These are phyloP conservation scores for Caenorhabditis inopinata DNA, from an alignment of 1,140 invertebrate genomes.

Conservation along the genomic window DNA sequence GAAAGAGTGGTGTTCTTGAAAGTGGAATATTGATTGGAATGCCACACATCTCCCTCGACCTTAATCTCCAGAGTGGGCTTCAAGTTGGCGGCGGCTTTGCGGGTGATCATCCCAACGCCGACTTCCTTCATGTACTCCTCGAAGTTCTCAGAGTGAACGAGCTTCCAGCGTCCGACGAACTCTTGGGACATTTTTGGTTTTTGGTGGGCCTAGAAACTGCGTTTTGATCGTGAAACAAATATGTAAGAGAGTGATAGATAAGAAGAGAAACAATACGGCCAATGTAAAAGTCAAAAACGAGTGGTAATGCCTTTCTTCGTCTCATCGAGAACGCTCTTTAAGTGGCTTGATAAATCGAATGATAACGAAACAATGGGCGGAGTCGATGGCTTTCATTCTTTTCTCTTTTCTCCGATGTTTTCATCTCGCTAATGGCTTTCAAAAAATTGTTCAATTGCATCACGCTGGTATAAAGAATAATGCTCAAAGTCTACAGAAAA, in stretches of 20 bases:
- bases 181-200: background rate
- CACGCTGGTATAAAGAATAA: too few species aligned
- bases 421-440: background rate
- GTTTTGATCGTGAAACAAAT: background rate
- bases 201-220: background rate
- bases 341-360: background rate
- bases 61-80: constrained; percentile 42
- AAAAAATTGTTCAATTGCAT: too few species aligned
- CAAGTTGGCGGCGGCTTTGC: constrained; percentile 45
- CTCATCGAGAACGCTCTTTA: background rate
- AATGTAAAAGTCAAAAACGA: background rate
- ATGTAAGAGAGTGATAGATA: background rate
- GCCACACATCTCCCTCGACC: constrained; percentile 33
- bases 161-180: constrained; percentile 35
- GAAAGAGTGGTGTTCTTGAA: constrained; percentile 44
- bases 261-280: background rate
- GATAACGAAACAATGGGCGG: background rate
- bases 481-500: too few species aligned
- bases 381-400: background rate
- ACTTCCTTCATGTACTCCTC: constrained; percentile 50
- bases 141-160: constrained; percentile 45
- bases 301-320: background rate
- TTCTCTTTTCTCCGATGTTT: background rate
- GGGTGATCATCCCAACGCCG: constrained; percentile 41
- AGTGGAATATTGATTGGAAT: constrained; percentile 34